Conservation (phyloP, 2,113 vertebrate genomes). For the Phylloscopus trochilus region DNA sequence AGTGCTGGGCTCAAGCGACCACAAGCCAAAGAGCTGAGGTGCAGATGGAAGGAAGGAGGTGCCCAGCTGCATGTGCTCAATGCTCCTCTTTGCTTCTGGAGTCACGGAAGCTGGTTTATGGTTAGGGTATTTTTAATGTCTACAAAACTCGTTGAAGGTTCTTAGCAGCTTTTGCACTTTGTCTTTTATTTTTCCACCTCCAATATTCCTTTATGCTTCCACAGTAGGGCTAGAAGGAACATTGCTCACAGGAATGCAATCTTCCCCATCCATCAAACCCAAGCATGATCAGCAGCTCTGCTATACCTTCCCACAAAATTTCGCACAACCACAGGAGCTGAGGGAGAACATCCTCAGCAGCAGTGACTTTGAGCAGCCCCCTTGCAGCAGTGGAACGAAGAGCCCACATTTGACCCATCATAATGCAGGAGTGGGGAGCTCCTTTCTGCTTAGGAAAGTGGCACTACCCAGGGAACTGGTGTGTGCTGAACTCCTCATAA, state of each 20-base stretch:
- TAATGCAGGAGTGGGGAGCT: background rate
- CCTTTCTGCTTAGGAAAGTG: background rate
- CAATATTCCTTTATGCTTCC: background rate
- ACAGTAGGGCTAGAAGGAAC: background rate
- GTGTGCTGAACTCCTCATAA: background rate
- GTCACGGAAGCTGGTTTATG: background rate
- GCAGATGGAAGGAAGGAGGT: background rate
- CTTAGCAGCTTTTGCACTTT: background rate
- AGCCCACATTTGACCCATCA: background rate
- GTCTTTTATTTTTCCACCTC: background rate
- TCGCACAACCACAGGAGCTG: background rate
- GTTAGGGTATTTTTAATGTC: background rate
- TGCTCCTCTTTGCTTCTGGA: background rate
- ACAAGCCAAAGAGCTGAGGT: rapidly evolving
- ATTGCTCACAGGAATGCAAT: background rate
- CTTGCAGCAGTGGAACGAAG: background rate
- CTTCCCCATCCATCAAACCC: background rate
- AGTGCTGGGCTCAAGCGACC: rapidly evolving
- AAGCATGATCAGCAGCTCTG: background rate
- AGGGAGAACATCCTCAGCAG: background rate
- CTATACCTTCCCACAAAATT: background rate
- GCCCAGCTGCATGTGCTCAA: rapidly evolving
- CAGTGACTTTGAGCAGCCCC: background rate
- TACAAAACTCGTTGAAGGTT: background rate
- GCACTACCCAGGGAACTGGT: background rate